phyloP scores from a whole-genome alignment of 2,113 vertebrate species.

The Scatophagus argus region DNA sequence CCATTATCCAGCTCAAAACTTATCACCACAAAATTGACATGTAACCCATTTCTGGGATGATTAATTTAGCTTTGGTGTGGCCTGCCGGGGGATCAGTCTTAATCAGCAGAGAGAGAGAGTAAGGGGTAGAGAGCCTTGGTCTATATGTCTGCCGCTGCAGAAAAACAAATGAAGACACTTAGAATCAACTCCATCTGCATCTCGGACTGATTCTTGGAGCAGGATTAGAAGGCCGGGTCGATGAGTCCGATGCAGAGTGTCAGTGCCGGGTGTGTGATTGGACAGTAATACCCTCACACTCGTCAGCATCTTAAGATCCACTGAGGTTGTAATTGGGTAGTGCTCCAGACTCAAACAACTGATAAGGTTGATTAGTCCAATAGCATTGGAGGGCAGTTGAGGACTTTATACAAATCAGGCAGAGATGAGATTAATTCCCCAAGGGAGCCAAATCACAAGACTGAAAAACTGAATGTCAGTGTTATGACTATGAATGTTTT shows the following conservation, averaged over 20 bases:
- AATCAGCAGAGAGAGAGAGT: constrained; percentile 64
- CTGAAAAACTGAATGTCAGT: neutral
- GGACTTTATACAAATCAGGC: constrained; percentile 28
- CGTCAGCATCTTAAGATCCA: constrained; percentile 70
- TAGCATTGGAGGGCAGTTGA: constrained; percentile 39
- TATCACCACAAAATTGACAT: constrained; percentile 72
- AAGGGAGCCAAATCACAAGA: constrained; percentile 10
- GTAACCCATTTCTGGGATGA: constrained; percentile 77
- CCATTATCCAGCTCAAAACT: constrained; percentile 68
- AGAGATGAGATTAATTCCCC: constrained; percentile 19
- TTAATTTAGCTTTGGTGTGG: constrained; percentile 71
- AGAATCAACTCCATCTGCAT: constrained; percentile 74
- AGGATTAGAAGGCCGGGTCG: constrained; percentile 71
- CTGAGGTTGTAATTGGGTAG: constrained; percentile 75
- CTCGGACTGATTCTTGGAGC: constrained; percentile 59
- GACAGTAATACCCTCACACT: constrained; percentile 70
- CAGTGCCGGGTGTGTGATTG: constrained; percentile 62
- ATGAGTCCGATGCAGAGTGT: constrained; percentile 57
- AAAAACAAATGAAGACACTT: constrained; percentile 72
- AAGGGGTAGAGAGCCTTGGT: constrained; percentile 15
- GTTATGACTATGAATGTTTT: neutral
- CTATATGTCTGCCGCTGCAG: constrained; percentile 55
- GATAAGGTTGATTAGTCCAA: constrained; percentile 76
- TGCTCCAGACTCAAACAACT: constrained; percentile 63
- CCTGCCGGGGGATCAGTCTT: constrained; percentile 71